These are phyloP conservation scores for Myocastor coypus DNA, from an alignment of 2,113 vertebrate species.

Conservation along the genomic window DNA sequence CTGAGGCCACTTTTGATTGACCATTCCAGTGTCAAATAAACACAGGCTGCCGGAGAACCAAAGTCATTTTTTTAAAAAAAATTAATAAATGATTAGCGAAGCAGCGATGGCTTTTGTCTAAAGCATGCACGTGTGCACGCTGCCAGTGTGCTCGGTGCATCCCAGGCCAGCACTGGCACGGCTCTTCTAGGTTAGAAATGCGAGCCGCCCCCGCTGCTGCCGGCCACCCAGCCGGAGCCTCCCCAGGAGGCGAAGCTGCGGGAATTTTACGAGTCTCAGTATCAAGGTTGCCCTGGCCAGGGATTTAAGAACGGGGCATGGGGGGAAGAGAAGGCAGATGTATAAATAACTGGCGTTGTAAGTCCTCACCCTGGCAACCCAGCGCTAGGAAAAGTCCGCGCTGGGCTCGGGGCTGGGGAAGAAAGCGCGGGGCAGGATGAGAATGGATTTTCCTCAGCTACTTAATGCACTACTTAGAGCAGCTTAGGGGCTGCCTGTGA, in stretches of 20 bases:
- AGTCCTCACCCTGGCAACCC: slow-evolving; percentile 96
- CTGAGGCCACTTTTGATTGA: slow-evolving; percentile 61
- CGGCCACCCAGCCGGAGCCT: slow-evolving; percentile 89
- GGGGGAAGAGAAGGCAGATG: slow-evolving; percentile 89
- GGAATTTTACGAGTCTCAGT: slow-evolving; percentile 94
- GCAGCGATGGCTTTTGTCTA: slow-evolving; percentile 52
- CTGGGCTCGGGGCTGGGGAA: slow-evolving; percentile 93
- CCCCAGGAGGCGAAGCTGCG: slow-evolving; percentile 94
- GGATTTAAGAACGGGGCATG: slow-evolving; percentile 89
- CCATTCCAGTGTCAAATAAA: slow-evolving; percentile 54
- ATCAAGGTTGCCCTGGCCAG: slow-evolving; percentile 93
- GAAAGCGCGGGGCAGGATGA: slow-evolving; percentile 91
- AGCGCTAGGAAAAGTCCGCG: slow-evolving; percentile 92
- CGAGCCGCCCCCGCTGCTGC: slow-evolving; percentile 80
- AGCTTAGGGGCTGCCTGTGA: slow-evolving; percentile 90
- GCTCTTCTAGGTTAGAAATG: slow-evolving; percentile 76
- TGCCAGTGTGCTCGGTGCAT: slow-evolving; percentile 69
- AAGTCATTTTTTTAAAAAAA: slow-evolving; percentile 75
- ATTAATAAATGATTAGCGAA: slow-evolving; percentile 75
- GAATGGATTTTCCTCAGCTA: slow-evolving; percentile 93
- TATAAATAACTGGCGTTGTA: slow-evolving; percentile 95
- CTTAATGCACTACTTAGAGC: slow-evolving; percentile 97
- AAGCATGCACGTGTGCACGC: neutral
- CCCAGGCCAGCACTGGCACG: slow-evolving; percentile 65
- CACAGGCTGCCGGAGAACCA: slow-evolving; percentile 20